Evolutionary conservation across 2,888 invertebrate species (phyloP).

Genomic region (Melanostoma scalare): DNA sequence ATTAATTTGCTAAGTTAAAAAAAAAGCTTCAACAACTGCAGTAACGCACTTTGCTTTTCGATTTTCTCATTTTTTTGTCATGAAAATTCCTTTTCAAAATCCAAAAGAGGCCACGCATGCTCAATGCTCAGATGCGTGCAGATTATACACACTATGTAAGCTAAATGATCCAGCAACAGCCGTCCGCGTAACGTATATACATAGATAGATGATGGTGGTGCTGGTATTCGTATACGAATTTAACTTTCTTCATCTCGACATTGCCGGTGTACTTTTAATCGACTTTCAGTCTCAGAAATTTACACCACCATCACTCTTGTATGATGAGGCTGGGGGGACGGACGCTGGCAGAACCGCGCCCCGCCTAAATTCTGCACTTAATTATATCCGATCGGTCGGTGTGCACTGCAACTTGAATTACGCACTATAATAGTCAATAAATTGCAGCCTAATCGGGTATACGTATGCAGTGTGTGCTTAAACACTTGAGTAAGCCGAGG

Average conservation of each 20-base stretch:
- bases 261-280: constrained; percentile 10
- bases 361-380: constrained; percentile 70
- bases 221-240: constrained; percentile 25
- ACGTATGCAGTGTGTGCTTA: constrained; percentile 62
- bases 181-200: neutral
- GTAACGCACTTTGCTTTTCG: constrained; percentile 51
- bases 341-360: constrained; percentile 29
- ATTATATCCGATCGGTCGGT: constrained; percentile 67
- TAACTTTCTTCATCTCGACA: constrained; percentile 61
- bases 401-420: constrained; percentile 72
- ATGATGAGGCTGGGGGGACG: constrained; percentile 2
- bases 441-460: constrained; percentile 67
- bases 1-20: constrained; percentile 58
- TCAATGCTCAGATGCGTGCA: constrained; percentile 65
- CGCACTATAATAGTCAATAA: constrained; percentile 71
- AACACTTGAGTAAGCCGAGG: constrained; percentile 57
- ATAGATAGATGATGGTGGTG: neutral
- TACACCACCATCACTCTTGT: neutral
- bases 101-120: constrained; percentile 65
- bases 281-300: constrained; percentile 50
- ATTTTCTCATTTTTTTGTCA: neutral
- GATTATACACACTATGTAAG: constrained; percentile 8
- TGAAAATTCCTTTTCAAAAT: constrained; percentile 36
- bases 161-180: constrained; percentile 9
- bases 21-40: constrained; percentile 12